Percentiles rank a stretch among this genome's conserved stretches.
Evolutionary conservation across 2,888 invertebrate species (phyloP).

Genomic region (Agrilus mali): DNA sequence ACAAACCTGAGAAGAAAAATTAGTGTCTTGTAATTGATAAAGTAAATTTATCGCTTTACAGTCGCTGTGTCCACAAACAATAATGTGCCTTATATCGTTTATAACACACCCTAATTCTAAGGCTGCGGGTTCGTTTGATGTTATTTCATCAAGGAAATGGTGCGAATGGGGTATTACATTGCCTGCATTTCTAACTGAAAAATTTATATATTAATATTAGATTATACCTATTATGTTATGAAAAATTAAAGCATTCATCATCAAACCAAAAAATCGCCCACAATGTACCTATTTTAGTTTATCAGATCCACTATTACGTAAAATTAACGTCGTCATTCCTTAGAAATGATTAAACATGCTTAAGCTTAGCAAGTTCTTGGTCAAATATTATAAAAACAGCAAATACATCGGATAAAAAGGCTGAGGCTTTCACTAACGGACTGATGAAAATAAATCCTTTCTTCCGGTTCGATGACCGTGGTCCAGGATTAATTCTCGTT

Average conservation of each 20-base stretch:
- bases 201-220: neutral
- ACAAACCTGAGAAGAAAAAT: constrained; percentile 55
- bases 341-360: too few species aligned
- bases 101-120: constrained; percentile 88
- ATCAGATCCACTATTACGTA: too few species aligned
- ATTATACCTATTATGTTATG: too few species aligned
- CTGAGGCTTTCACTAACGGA: too few species aligned
- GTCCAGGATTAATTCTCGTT: too few species aligned
- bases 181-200: constrained; percentile 84
- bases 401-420: too few species aligned
- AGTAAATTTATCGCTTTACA: constrained; percentile 96
- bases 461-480: too few species aligned
- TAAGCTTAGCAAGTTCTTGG: too few species aligned
- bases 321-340: too few species aligned
- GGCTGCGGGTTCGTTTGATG: constrained; percentile 91
- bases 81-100: constrained; percentile 81
- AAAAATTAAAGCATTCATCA: too few species aligned
- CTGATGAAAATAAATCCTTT: too few species aligned
- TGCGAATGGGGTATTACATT: constrained; percentile 89
- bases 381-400: too few species aligned
- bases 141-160: constrained; percentile 73
- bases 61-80: constrained; percentile 96
- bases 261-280: neutral
- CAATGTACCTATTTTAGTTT: constrained; percentile 5
- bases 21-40: constrained; percentile 66